A percentile compares a stretch with the other conserved stretches of the same genome.
Evolutionary conservation across 2,113 vertebrate species (phyloP).

Genomic region (Tragelaphus imberbis): DNA sequence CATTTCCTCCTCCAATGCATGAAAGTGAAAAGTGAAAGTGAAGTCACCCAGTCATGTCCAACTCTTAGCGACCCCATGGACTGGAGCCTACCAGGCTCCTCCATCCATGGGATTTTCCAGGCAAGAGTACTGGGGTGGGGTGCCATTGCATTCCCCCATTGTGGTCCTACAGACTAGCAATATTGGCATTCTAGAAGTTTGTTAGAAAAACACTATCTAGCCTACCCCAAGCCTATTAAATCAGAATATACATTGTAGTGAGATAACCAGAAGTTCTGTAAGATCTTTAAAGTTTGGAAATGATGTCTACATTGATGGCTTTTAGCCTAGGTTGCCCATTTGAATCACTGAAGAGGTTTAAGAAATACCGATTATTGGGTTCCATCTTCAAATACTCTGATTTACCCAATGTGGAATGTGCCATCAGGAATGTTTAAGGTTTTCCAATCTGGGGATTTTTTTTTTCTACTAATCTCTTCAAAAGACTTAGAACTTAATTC

Average conservation of each 20-base stretch:
- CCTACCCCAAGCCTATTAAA: background rate
- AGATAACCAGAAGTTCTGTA: background rate
- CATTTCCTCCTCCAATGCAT: too few relatives aligned
- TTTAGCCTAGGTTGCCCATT: background rate
- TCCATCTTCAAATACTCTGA: background rate
- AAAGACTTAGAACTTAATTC: background rate
- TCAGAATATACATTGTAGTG: background rate
- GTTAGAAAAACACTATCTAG: background rate
- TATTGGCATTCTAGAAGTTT: background rate
- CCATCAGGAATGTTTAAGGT: background rate
- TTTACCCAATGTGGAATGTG: background rate
- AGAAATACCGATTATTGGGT: background rate
- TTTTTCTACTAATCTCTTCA: background rate
- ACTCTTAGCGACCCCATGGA: too few relatives aligned
- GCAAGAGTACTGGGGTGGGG: too few relatives aligned
- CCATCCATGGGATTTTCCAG: too few relatives aligned
- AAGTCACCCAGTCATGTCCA: too few relatives aligned
- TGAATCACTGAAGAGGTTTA: background rate
- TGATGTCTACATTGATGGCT: background rate
- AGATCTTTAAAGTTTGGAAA: background rate
- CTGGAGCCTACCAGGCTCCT: too few relatives aligned
- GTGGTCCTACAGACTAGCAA: background rate
- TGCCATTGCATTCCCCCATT: too few relatives aligned
- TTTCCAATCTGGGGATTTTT: background rate
- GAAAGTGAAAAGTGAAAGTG: too few relatives aligned